Conservation (phyloP, 1,140 invertebrate genomes). For the Anoplophora glabripennis region DNA sequence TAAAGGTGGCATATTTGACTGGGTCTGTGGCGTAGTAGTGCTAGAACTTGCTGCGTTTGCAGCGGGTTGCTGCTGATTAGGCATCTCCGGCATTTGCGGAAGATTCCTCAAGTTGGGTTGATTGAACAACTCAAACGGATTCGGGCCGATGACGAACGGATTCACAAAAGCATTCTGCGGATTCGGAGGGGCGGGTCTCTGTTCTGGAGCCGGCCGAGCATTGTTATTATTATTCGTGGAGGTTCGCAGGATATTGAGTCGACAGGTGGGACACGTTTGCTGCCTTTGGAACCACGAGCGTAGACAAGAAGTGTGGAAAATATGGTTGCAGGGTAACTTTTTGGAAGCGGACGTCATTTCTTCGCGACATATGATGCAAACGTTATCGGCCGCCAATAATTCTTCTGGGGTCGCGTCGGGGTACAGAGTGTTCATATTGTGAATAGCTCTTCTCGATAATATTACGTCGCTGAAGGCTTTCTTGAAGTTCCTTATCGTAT, state of each 20-base stretch:
- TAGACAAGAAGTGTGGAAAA: conserved; percentile 98
- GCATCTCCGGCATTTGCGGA: not conserved
- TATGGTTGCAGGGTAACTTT: conserved; percentile 98
- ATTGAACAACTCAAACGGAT: conserved; percentile 42
- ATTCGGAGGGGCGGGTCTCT: conserved; percentile 25
- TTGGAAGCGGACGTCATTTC: conserved; percentile 89
- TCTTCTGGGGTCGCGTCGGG: conserved; percentile 95
- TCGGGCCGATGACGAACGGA: conserved; percentile 33
- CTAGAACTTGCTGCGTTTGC: conserved; percentile 6
- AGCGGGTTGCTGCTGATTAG: not conserved
- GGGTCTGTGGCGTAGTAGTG: conserved; percentile 21
- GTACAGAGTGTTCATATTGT: conserved; percentile 97
- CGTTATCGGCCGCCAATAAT: conserved; percentile 90
- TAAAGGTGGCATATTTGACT: conserved; percentile 51
- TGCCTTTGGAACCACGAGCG: conserved; percentile 88
- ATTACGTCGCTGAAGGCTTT: conserved; percentile 98
- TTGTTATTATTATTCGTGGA: conserved; percentile 50
- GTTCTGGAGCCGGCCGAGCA: conserved; percentile 29
- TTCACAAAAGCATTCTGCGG: conserved; percentile 33
- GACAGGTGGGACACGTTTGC: conserved; percentile 98
- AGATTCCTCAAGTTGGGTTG: conserved; percentile 14
- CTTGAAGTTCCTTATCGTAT: conserved; percentile 95
- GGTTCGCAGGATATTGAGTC: conserved; percentile 88
- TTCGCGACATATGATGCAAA: conserved; percentile 98
- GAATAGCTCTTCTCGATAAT: conserved; percentile 91